Evolutionary conservation across 1,140 invertebrate genomes (phyloP).

Genomic region (Drosophila neocordata): DNA sequence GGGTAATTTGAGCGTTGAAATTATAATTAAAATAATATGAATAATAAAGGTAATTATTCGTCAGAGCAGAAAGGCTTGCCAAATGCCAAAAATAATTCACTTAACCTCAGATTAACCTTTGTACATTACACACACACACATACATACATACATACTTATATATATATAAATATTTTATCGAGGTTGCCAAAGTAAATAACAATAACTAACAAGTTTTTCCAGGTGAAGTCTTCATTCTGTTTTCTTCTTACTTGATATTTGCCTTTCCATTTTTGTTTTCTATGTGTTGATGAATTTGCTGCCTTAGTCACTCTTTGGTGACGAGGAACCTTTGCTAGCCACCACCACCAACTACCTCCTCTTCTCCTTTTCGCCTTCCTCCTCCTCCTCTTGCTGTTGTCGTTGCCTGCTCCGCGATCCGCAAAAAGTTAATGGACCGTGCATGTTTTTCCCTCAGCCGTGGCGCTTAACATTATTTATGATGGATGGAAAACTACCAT

Average conservation of each 20-base stretch:
- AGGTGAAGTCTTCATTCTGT: conserved; percentile 38
- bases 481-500: conserved; percentile 78
- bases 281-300: background rate
- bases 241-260: too few species aligned
- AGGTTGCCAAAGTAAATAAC: conserved; percentile 39
- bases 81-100: conserved; percentile 48
- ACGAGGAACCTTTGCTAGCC: conserved; percentile 26
- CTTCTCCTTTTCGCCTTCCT: too few species aligned
- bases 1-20: conserved; percentile 40
- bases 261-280: background rate
- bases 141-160: background rate
- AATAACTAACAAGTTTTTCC: conserved; percentile 26
- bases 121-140: conserved; percentile 18
- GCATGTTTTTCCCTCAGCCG: conserved; percentile 81
- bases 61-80: conserved; percentile 64
- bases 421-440: conserved; percentile 80
- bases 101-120: conserved; percentile 62
- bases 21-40: conserved; percentile 70
- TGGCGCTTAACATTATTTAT: conserved; percentile 83
- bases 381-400: background rate
- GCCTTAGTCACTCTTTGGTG: conserved; percentile 26
- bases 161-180: conserved; percentile 4
- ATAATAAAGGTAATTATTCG: conserved; percentile 64
- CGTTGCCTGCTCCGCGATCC: conserved; percentile 39
- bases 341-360: background rate